Evolutionary conservation across 2,888 invertebrate genomes (phyloP).

Genomic region (Blastobasis lacticolella): DNA sequence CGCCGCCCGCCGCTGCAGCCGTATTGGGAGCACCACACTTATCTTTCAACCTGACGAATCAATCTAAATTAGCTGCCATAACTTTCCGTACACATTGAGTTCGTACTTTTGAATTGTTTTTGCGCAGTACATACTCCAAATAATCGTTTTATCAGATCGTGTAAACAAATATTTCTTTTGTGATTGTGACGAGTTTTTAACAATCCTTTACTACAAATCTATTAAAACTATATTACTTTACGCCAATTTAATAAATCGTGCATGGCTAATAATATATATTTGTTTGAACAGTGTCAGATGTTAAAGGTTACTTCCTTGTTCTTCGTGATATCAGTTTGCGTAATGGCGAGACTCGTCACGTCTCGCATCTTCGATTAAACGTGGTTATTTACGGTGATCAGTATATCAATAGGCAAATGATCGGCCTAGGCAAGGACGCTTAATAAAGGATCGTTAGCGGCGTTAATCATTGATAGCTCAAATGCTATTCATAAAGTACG

Average conservation of each 20-base stretch:
- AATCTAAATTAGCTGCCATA: too few relatives aligned
- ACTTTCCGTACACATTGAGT: too few relatives aligned
- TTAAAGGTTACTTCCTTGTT: constrained; percentile 67
- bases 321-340: constrained; percentile 44
- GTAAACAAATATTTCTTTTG: too few relatives aligned
- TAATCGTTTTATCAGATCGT: too few relatives aligned
- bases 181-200: not conserved
- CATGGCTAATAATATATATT: constrained; percentile 52
- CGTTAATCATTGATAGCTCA: constrained; percentile 26
- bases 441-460: constrained; percentile 34
- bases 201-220: not conserved
- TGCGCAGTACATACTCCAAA: too few relatives aligned
- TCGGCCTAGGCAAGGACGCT: constrained; percentile 63
- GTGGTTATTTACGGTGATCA: constrained; percentile 32
- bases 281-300: constrained; percentile 56
- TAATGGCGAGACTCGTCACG: constrained; percentile 49
- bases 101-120: too few relatives aligned
- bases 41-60: too few relatives aligned
- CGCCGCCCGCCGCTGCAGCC: constrained; percentile 1
- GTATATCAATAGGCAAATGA: constrained; percentile 39
- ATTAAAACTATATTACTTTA: constrained; percentile 11
- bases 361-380: constrained; percentile 32
- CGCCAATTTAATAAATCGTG: constrained; percentile 39
- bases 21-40: not conserved
- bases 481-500: constrained; percentile 15